phyloP scores from a whole-genome alignment of 2,797 vertebrate species.

The Rhabdophis nuchalis region DNA sequence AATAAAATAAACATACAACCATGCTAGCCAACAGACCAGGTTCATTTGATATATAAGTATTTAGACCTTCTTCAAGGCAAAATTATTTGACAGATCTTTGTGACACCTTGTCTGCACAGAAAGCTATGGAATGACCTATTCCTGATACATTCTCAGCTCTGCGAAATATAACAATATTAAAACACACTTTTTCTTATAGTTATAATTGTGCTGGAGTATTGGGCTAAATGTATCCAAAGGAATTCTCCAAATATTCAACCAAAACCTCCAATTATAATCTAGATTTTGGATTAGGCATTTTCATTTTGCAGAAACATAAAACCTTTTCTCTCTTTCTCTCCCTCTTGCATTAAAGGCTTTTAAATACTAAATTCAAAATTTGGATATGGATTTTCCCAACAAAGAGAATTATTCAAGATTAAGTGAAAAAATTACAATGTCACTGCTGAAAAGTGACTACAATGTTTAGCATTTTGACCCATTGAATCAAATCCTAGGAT shows the following conservation, averaged over 20 bases:
- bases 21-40: background rate
- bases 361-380: constrained; percentile 75
- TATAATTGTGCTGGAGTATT: constrained; percentile 71
- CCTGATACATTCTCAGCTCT: constrained; percentile 55
- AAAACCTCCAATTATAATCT: constrained; percentile 74
- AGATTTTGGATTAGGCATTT: constrained; percentile 77
- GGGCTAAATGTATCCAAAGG: constrained; percentile 72
- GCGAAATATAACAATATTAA: constrained; percentile 67
- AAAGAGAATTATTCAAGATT: constrained; percentile 68
- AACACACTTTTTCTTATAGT: constrained; percentile 63
- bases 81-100: constrained; percentile 26
- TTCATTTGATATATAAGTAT: background rate
- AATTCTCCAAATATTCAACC: constrained; percentile 71
- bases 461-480: background rate
- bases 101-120: constrained; percentile 47
- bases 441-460: constrained; percentile 44
- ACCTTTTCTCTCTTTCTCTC: constrained; percentile 63
- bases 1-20: constrained; percentile 6
- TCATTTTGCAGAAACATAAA: constrained; percentile 73
- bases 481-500: background rate
- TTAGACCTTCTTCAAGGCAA: background rate
- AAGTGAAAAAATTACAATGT: constrained; percentile 62
- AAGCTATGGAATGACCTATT: constrained; percentile 62
- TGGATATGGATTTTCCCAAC: constrained; percentile 69
- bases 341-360: constrained; percentile 76